A percentile compares a stretch with the other conserved stretches of the same genome.
phyloP scores from a whole-genome alignment of 2,113 vertebrate species.

The Microtus montanus region DNA sequence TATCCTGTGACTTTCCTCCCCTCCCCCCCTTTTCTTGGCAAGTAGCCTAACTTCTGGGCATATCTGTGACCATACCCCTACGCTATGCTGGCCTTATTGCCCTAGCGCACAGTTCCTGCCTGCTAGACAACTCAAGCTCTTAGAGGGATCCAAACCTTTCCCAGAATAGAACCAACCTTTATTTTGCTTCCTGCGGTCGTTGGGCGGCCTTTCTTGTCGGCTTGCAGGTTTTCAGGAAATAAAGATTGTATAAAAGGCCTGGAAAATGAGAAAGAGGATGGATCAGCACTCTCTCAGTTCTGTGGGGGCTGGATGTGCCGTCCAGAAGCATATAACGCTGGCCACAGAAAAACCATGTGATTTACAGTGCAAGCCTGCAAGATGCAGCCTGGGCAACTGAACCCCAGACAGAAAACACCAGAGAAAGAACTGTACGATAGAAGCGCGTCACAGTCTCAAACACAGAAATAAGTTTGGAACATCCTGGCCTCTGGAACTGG shows the following conservation, averaged over 20 bases:
- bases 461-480: neutral
- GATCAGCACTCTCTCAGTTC: conserved; percentile 29
- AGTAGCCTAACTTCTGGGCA: neutral
- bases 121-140: neutral
- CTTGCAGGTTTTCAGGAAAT: conserved; percentile 96
- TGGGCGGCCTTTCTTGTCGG: conserved; percentile 98
- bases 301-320: neutral
- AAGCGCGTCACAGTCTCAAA: neutral
- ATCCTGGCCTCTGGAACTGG: neutral
- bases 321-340: neutral
- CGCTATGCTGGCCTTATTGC: neutral
- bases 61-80: neutral
- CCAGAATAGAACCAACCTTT: conserved; percentile 88
- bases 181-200: conserved; percentile 98
- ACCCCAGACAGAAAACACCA: neutral
- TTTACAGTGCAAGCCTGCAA: neutral
- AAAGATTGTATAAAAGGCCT: conserved; percentile 96
- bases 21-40: neutral
- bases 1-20: neutral
- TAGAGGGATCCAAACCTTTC: neutral
- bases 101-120: neutral
- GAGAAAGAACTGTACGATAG: neutral
- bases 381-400: neutral
- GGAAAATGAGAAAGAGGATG: conserved; percentile 71
- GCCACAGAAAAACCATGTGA: neutral